Evolutionary conservation across 2,113 vertebrate genomes (phyloP), one percentile per base, ranked within the genome.

Genomic region (Platichthys flesus): DNA sequence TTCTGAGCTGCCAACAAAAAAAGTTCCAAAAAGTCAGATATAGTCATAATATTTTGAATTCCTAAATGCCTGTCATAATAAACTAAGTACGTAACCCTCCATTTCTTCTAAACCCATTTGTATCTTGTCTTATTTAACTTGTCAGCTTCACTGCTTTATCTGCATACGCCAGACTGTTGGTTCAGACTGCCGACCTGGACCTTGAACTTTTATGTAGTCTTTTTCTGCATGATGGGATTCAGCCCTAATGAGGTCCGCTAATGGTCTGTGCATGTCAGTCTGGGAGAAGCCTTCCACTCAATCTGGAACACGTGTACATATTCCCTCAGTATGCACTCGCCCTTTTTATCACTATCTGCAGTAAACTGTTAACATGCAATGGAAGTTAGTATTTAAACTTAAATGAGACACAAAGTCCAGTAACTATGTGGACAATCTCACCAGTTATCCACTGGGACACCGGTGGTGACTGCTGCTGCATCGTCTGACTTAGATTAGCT

Each of bases 211-310:
- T 78, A 21, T 2, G 0, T 54, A 14, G 56, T 80, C 61, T 15
- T 67, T 71, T 82, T 72, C 67, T 78, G 73, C 71, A 47, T 28
- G 69, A 70, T 74, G 64, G 57, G 80, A 56, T 79, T 79, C 26
- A 74, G 70, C 72, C 72, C 81, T 88, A 91, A 90, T 86, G 88
- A 86, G 83, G 79, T 79, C 85, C 74, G 73, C 74, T 84, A 85
- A 90, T 92, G 79, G 84, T 81, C 57, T 63, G 28, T 58, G 73
- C 70, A 74, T 83, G 81, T 85, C 82, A 79, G 42, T 74, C 23
- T 70, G 59, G 61, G 28, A 24, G 67, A 76, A 83, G 65, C 49
- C 20, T 62, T 76, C 56, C 67, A 40, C 55, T 60, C 73, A 76
- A 84, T 86, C 74, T 74, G 70, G 52, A 83, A 72, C 70, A 78